phyloP scores from a whole-genome alignment of 2,113 vertebrate species.

The Notarius quadriscutis region DNA sequence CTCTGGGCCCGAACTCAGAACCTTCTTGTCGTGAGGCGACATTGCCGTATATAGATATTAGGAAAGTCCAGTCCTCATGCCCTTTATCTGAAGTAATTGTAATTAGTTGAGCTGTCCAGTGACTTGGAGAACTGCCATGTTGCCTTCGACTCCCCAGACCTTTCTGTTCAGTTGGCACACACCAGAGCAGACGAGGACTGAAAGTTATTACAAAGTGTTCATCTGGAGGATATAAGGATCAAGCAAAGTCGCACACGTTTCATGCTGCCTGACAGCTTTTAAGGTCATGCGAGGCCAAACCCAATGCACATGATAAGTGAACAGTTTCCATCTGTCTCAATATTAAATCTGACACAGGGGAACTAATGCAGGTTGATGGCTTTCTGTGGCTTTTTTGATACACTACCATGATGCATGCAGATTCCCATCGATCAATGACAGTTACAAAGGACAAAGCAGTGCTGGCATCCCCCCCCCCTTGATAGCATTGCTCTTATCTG shows the following conservation, averaged over 20 bases:
- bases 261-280: constrained; percentile 7
- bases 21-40: too few relatives aligned
- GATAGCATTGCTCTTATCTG: constrained; percentile 33
- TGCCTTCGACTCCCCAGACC: not conserved
- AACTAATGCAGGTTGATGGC: constrained; percentile 41
- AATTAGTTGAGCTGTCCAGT: not conserved
- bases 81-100: not conserved
- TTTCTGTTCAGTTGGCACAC: not conserved
- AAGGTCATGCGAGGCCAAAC: constrained; percentile 26
- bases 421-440: constrained; percentile 52
- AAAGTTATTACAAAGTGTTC: not conserved
- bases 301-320: constrained; percentile 21
- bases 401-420: constrained; percentile 40
- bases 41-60: too few relatives aligned
- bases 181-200: constrained; percentile 1
- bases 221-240: constrained; percentile 3
- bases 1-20: too few relatives aligned
- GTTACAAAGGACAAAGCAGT: constrained; percentile 50
- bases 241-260: not conserved
- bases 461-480: not conserved
- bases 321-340: constrained; percentile 26
- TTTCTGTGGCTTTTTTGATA: constrained; percentile 53
- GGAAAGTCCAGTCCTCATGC: not conserved
- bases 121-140: not conserved
- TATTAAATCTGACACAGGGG: constrained; percentile 31